Conservation (phyloP, 2,797 vertebrate species). For the Pachyuromys duprasi region DNA sequence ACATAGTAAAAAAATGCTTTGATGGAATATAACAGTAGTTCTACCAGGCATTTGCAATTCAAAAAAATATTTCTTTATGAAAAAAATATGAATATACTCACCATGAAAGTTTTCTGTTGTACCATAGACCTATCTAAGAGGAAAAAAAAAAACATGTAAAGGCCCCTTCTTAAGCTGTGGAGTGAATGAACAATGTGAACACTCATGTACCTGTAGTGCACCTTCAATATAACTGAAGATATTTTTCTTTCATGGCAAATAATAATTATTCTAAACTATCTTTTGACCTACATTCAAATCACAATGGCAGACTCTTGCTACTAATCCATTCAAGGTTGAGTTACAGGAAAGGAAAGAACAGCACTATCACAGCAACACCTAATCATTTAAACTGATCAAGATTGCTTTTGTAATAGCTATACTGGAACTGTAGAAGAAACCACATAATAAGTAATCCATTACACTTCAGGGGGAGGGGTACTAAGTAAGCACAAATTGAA, state of each 20-base stretch:
- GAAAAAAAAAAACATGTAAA: background rate
- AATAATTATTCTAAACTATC: background rate
- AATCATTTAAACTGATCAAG: background rate
- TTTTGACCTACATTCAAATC: background rate
- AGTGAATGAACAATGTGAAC: background rate
- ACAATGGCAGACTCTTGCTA: background rate
- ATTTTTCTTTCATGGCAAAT: background rate
- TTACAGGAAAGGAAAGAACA: slow-evolving; percentile 5
- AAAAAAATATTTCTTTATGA: background rate
- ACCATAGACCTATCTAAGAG: background rate
- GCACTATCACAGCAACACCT: background rate
- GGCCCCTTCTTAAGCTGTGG: background rate
- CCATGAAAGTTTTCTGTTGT: background rate
- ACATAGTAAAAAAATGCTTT: background rate
- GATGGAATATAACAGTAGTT: background rate
- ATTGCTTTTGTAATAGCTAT: background rate
- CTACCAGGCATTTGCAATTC: background rate
- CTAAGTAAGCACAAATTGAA: background rate
- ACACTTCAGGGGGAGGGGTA: background rate
- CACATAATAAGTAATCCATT: background rate
- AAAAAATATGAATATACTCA: background rate
- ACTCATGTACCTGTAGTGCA: background rate
- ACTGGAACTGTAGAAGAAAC: background rate
- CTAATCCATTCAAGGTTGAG: background rate
- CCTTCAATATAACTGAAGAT: background rate